phyloP scores from a whole-genome alignment of 2,113 vertebrate species.

The Turdus rufiventris region DNA sequence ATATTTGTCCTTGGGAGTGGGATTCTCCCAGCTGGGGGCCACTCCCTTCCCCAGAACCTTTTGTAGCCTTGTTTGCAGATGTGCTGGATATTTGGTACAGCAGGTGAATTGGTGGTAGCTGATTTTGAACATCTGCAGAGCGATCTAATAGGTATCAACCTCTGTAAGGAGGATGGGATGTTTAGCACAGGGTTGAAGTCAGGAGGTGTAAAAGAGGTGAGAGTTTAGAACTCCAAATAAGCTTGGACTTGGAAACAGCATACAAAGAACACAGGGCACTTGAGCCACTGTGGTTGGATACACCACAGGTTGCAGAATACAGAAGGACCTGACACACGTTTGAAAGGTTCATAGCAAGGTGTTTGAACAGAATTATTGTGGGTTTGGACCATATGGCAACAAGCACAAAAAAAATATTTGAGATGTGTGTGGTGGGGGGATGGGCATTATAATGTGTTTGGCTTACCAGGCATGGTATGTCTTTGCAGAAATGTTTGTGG shows the following conservation, averaged over 20 bases:
- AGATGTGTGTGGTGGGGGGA: fast-evolving
- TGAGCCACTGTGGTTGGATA: neutral
- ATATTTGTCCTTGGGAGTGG: neutral
- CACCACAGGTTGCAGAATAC: fast-evolving
- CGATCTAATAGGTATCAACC: neutral
- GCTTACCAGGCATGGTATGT: neutral
- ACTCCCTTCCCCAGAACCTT: neutral
- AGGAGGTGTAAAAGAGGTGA: neutral
- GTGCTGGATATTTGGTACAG: neutral
- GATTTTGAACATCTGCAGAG: neutral
- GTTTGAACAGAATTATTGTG: neutral
- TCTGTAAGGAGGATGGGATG: neutral
- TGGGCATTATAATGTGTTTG: neutral
- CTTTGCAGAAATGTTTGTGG: neutral
- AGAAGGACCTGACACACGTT: neutral
- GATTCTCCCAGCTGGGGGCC: neutral
- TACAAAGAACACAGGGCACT: neutral
- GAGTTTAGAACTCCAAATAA: neutral
- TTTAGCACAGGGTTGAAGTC: neutral
- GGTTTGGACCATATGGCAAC: neutral
- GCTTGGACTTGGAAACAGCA: neutral
- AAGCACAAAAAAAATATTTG: neutral
- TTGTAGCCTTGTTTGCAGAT: neutral
- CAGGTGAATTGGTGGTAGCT: neutral
- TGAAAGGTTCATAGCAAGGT: neutral